A percentile compares a stretch with the other conserved stretches of the same genome.
phyloP scores from a whole-genome alignment of 2,113 vertebrate genomes.

The Falcunculus frontatus region DNA sequence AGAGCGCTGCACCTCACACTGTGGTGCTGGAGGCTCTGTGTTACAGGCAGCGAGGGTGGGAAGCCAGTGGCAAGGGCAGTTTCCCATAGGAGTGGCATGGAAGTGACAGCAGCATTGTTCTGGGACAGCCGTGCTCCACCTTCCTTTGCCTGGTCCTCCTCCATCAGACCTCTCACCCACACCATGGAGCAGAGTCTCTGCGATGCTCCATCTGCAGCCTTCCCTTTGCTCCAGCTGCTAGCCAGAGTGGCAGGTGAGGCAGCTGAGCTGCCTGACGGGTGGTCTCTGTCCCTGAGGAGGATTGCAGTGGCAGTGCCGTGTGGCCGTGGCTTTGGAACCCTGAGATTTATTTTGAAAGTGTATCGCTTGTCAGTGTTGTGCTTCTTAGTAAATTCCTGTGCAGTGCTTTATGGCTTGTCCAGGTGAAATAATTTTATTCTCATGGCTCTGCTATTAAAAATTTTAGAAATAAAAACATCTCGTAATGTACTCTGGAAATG shows the following conservation, averaged over 20 bases:
- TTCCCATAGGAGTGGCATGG: background rate
- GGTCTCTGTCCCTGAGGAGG: background rate
- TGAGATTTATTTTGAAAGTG: background rate
- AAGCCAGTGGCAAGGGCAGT: background rate
- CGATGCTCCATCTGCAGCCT: background rate
- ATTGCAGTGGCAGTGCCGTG: background rate
- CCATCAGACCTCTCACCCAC: accelerated
- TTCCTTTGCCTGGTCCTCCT: background rate
- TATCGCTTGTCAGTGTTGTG: accelerated
- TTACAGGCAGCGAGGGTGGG: background rate
- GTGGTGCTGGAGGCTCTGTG: accelerated
- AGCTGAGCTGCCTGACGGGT: background rate
- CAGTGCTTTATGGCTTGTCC: background rate
- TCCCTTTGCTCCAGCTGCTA: background rate
- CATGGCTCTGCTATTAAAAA: background rate
- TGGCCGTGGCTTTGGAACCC: background rate
- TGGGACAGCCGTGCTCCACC: background rate
- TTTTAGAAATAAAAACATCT: background rate
- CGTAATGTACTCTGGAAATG: background rate
- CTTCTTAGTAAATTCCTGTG: background rate
- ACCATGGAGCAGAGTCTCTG: accelerated
- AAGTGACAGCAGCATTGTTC: accelerated
- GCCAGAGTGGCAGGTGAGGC: background rate
- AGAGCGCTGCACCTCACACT: background rate
- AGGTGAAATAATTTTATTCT: background rate